Percentiles rank a stretch among this genome's conserved stretches.
These are phyloP conservation scores for Drosophila stalkeri DNA, from an alignment of 2,888 invertebrate genomes.

Conservation along the genomic window DNA sequence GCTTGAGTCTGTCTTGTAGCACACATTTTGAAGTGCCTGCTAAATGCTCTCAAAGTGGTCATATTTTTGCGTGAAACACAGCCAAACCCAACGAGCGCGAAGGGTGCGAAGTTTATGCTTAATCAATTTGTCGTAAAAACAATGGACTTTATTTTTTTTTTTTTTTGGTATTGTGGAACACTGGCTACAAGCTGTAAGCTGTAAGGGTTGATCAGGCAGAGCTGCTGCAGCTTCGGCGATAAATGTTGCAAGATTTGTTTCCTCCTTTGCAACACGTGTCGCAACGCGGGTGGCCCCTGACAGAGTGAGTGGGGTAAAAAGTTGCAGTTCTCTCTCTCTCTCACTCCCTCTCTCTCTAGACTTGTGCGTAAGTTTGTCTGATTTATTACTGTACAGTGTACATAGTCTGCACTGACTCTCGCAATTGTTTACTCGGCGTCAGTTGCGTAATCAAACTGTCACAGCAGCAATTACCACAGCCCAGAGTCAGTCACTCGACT, in stretches of 20 bases:
- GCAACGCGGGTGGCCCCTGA: conserved; percentile 32
- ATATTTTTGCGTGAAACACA: conserved; percentile 40
- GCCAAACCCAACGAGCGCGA: background rate
- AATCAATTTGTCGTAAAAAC: conserved; percentile 85
- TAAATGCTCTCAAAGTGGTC: conserved; percentile 78
- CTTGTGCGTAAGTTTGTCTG: conserved; percentile 52
- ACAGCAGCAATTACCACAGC: conserved; percentile 70
- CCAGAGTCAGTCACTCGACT: conserved; percentile 23
- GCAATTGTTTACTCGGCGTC: conserved; percentile 30
- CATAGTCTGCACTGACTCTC: conserved; percentile 26
- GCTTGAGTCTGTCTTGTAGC: conserved; percentile 13
- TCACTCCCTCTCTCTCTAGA: conserved; percentile 30
- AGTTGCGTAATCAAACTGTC: conserved; percentile 71
- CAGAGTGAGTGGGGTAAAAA: conserved; percentile 17
- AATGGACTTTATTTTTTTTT: conserved; percentile 46
- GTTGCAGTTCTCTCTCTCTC: background rate
- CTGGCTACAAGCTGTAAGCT: conserved; percentile 15
- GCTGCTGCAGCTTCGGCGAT: conserved; percentile 50
- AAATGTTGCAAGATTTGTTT: conserved; percentile 60
- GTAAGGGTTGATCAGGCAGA: conserved; percentile 29
- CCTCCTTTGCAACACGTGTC: conserved; percentile 65
- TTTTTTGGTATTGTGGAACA: conserved; percentile 20
- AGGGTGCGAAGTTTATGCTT: conserved; percentile 79
- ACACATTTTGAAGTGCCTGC: conserved; percentile 77
- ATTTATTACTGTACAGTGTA: conserved; percentile 58